phyloP scores from a whole-genome alignment of 2,888 invertebrate genomes.

The Drosophila tanythrix region DNA sequence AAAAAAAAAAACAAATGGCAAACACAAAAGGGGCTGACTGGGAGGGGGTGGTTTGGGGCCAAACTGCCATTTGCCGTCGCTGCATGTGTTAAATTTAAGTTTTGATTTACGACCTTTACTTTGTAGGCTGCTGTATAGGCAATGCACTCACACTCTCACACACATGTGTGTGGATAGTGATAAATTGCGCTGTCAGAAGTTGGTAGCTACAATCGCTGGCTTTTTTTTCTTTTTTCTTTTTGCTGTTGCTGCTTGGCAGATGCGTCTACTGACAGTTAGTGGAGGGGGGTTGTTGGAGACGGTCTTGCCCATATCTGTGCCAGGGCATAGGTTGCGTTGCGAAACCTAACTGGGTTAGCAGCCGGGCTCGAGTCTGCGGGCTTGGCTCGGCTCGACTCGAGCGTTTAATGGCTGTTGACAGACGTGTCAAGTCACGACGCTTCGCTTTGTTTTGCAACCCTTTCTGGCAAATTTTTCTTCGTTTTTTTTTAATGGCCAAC shows the following conservation, averaged over 20 bases:
- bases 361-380: constrained; percentile 47
- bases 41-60: background rate
- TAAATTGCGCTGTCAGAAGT: constrained; percentile 84
- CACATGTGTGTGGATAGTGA: constrained; percentile 69
- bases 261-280: constrained; percentile 44
- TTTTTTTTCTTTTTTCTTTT: constrained; percentile 8
- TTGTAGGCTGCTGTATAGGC: constrained; percentile 76
- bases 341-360: constrained; percentile 74
- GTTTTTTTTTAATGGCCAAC: constrained; percentile 67
- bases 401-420: constrained; percentile 82
- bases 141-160: constrained; percentile 44
- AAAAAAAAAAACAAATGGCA: constrained; percentile 59
- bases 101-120: constrained; percentile 82
- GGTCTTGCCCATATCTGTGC: constrained; percentile 60
- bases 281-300: background rate
- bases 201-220: constrained; percentile 76
- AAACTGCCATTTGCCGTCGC: constrained; percentile 74
- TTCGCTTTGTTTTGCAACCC: constrained; percentile 59
- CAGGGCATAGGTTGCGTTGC: constrained; percentile 65
- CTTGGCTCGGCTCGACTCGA: constrained; percentile 37
- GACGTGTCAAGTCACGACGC: constrained; percentile 74
- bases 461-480: constrained; percentile 23
- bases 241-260: constrained; percentile 37
- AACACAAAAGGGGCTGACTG: constrained; percentile 60
- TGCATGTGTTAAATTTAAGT: constrained; percentile 82